Percentiles rank a stretch among this genome's conserved stretches.
phyloP scores from a whole-genome alignment of 2,113 vertebrate genomes.

The Ranitomeya variabilis region DNA sequence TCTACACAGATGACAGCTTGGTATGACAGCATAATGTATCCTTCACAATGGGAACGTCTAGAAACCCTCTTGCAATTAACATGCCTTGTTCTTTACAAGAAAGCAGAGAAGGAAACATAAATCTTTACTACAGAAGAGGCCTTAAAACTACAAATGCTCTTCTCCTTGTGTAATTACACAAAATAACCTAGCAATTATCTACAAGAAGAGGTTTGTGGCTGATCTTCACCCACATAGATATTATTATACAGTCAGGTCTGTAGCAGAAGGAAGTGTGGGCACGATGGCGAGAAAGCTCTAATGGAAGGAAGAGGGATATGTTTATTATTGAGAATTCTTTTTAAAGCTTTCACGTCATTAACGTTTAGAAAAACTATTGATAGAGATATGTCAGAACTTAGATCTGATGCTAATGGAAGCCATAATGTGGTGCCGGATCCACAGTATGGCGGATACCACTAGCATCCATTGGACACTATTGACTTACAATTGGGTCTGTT shows the following conservation, averaged over 20 bases:
- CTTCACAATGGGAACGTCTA: slow-evolving; percentile 9
- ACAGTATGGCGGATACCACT: background rate
- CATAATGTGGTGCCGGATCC: background rate
- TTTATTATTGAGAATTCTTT: background rate
- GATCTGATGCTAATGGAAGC: background rate
- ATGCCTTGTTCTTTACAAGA: slow-evolving; percentile 2
- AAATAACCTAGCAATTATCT: slow-evolving; percentile 39
- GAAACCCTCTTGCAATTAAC: slow-evolving; percentile 33
- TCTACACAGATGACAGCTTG: slow-evolving; percentile 8
- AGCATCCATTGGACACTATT: background rate
- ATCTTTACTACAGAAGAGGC: slow-evolving; percentile 27
- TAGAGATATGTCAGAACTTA: too few species aligned
- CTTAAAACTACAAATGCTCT: slow-evolving; percentile 15
- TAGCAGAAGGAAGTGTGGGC: background rate
- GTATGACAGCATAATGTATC: slow-evolving; percentile 1
- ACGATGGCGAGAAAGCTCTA: background rate
- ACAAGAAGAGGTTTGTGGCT: slow-evolving; percentile 5
- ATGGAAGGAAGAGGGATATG: background rate
- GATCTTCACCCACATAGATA: slow-evolving; percentile 21
- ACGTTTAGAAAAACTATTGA: background rate
- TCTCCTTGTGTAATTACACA: slow-evolving; percentile 31
- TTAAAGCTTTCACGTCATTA: background rate
- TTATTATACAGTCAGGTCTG: background rate
- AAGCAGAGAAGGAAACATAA: slow-evolving; percentile 19
- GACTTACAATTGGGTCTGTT: too few species aligned